Evolutionary conservation across 64 coral and sea anemone genomes (phyloP).

Genomic region (Orbicella faveolata): DNA sequence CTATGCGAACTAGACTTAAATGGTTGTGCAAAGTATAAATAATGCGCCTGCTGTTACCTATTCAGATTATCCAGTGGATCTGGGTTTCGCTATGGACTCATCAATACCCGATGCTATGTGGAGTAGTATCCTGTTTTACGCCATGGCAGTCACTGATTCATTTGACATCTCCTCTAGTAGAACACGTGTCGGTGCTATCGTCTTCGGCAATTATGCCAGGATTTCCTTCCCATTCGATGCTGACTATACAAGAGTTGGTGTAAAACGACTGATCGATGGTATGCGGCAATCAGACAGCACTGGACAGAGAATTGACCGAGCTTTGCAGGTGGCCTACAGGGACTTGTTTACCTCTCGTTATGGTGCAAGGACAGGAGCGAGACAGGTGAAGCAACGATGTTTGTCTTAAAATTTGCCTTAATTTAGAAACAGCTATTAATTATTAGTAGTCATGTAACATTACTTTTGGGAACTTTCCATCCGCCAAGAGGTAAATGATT

Average conservation of each 20-base stretch:
- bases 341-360: conserved; percentile 51
- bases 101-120: conserved; percentile 4
- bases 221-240: conserved; percentile 65
- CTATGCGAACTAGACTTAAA: neutral
- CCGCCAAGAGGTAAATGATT: too few species aligned
- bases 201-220: conserved; percentile 42
- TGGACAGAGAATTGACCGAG: conserved; percentile 35
- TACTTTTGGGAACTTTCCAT: too few species aligned
- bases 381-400: conserved; percentile 38
- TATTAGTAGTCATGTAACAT: too few species aligned
- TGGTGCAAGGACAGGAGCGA: conserved; percentile 34
- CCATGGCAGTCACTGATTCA: conserved; percentile 28
- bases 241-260: conserved; percentile 26
- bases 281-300: conserved; percentile 1
- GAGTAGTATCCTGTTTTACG: conserved; percentile 30
- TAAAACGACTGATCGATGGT: conserved; percentile 46
- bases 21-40: neutral
- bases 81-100: conserved; percentile 60
- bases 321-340: conserved; percentile 31
- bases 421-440: neutral
- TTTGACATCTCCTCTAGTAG: conserved; percentile 46
- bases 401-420: neutral
- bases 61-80: conserved; percentile 49
- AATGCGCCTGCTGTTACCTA: neutral
- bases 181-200: conserved; percentile 53